Evolutionary conservation across 2,113 vertebrate species (phyloP).

Genomic region (Accipiter cooperii): DNA sequence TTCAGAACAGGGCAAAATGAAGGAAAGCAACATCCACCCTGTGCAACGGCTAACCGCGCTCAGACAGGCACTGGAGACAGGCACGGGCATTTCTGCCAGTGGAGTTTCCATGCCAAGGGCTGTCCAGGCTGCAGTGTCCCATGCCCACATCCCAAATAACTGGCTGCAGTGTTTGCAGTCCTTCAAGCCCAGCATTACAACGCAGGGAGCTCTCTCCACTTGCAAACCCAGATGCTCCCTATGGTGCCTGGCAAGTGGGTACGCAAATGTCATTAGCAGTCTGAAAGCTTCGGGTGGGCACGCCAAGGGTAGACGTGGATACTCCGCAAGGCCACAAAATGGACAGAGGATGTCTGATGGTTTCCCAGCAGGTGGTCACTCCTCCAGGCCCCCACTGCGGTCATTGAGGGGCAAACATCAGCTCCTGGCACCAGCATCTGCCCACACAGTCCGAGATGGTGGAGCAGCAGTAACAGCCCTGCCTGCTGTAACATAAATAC

Average conservation of each 20-base stretch:
- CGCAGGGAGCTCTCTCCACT: neutral
- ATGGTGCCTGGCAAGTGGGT: neutral
- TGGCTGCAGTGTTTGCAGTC: neutral
- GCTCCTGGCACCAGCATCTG: neutral
- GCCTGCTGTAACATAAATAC: neutral
- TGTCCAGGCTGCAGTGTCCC: neutral
- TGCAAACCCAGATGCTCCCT: neutral
- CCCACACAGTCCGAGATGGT: fast-evolving
- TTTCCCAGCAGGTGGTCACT: neutral
- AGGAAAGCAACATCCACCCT: neutral
- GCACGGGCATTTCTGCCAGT: fast-evolving
- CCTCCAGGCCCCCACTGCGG: neutral
- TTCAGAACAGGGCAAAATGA: neutral
- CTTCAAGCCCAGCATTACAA: neutral
- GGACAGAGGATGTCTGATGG: neutral
- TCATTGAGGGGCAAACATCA: too few species aligned
- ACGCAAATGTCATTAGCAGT: neutral
- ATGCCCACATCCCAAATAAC: neutral
- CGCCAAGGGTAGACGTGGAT: neutral
- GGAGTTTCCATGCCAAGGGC: fast-evolving
- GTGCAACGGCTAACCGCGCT: fast-evolving
- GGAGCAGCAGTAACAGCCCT: neutral
- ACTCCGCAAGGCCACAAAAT: neutral
- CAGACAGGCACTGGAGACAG: neutral
- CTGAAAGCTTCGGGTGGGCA: neutral